Percentiles rank a stretch among this genome's conserved stretches.
phyloP scores from a whole-genome alignment of 2,888 invertebrate species.

The Marasmarcha lunaedactyla region DNA sequence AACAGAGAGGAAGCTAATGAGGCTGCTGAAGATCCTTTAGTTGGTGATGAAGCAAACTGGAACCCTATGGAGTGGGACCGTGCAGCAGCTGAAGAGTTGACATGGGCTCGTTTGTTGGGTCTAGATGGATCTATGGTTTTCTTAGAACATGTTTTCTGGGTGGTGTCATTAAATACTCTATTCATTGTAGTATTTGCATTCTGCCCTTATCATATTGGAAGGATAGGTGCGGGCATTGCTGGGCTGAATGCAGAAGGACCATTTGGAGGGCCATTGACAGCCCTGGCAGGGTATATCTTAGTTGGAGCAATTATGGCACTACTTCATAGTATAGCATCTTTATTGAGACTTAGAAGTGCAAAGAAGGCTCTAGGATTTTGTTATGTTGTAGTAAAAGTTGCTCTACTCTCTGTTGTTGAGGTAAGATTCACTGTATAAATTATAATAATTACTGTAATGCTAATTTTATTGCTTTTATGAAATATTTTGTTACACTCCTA shows the following conservation, averaged over 20 bases:
- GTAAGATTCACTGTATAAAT: conserved; percentile 69
- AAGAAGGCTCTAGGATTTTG: conserved; percentile 91
- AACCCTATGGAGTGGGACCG: conserved; percentile 99
- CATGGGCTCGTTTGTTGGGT: conserved; percentile 97
- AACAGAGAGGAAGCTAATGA: conserved; percentile 46
- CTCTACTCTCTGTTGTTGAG: conserved; percentile 94
- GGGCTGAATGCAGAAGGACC: conserved; percentile 74
- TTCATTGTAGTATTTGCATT: conserved; percentile 98
- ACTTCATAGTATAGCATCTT: conserved; percentile 85
- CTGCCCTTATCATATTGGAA: conserved; percentile 95
- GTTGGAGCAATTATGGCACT: conserved; percentile 86
- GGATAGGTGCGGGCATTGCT: conserved; percentile 79
- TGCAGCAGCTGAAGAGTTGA: conserved; percentile 96
- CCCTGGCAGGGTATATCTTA: conserved; percentile 92
- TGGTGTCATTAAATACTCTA: conserved; percentile 94
- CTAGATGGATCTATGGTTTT: conserved; percentile 97
- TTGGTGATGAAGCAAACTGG: conserved; percentile 90
- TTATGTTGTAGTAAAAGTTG: conserved; percentile 91
- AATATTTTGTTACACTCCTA: no score
- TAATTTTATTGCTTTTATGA: background rate
- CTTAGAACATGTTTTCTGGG: conserved; percentile 99
- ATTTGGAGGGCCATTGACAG: conserved; percentile 93
- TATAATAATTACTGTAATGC: no score
- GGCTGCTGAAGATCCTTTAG: conserved; percentile 64
- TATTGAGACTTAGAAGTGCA: conserved; percentile 83